These are phyloP conservation scores for Oryzias melastigma DNA, from an alignment of 2,113 vertebrate species.

Conservation along the genomic window DNA sequence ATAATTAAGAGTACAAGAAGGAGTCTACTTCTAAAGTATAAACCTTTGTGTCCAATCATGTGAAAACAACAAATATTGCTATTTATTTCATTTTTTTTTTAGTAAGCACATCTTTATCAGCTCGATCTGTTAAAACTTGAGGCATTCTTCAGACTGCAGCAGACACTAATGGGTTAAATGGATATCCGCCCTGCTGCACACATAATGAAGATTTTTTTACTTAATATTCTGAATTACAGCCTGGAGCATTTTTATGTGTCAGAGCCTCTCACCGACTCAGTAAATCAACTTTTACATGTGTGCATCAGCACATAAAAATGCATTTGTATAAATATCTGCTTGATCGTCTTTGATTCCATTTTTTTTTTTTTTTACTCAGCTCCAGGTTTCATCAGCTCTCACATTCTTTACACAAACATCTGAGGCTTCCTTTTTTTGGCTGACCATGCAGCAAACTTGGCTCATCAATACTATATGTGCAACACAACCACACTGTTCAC, in stretches of 20 bases:
- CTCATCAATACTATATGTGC: not conserved
- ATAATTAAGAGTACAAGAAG: too few relatives aligned
- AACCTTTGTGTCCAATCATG: too few relatives aligned
- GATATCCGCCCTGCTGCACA: not conserved
- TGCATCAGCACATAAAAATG: not conserved
- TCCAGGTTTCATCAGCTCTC: conserved; percentile 10
- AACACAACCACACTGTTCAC: not conserved
- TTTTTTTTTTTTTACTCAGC: conserved; percentile 16
- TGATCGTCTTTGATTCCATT: conserved; percentile 29
- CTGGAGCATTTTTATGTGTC: conserved; percentile 12
- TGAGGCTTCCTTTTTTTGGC: conserved; percentile 25
- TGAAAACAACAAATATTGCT: too few relatives aligned
- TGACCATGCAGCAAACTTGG: conserved; percentile 18
- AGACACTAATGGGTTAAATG: not conserved
- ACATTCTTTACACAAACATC: conserved; percentile 5
- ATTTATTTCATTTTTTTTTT: too few relatives aligned
- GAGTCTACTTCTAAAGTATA: too few relatives aligned
- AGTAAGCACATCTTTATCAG: too few relatives aligned
- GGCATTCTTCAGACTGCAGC: too few relatives aligned
- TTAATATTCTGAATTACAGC: conserved; percentile 20
- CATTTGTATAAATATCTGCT: not conserved
- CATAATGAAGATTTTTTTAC: conserved; percentile 28
- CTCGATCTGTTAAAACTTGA: too few relatives aligned
- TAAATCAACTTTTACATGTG: conserved; percentile 9
- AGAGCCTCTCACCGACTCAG: conserved; percentile 17